Base-by-base conservation (phyloP, 2,797 vertebrate species). In the Takifugu rubripes region DNA sequence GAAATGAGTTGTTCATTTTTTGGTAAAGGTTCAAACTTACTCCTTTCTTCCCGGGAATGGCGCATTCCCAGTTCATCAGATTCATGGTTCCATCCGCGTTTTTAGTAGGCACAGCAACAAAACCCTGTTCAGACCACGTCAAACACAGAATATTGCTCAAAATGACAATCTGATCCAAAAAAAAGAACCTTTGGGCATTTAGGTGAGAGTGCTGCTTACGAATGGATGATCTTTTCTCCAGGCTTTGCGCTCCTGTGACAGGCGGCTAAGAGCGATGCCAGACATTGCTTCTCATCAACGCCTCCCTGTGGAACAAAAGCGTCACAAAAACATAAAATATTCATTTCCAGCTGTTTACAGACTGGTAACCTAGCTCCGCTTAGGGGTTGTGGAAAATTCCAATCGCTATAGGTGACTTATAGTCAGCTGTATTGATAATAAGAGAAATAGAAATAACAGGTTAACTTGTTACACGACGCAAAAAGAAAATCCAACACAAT, bases 1-100 rank as follows among this genome's bases (percentile, higher is more conserved):
- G 31, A 33, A 9, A 33, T 10, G 31, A 33, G 31, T 10, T 10
- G 7, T 33, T 33, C 10, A 33, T 2, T 10, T 21, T 29, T 33
- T 33, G 36, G 9, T 10, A 40, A 14, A 40, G 36, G 12, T 40
- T 10, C 9, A 25, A 9, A 84, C 89, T 74, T 72, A 92, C 90
- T 75, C 89, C 90, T 75, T 92, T 92, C 71, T 92, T 92, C 14
- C 90, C 90, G 5, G 90, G 90, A 47, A 92, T 91, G 67, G 90
- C 90, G 68, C 90, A 92, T 62, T 92, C 90, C 90, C 90, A 92
- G 72, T 92, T 92, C 90, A 92, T 92, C 69, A 92, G 82, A 58
- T 92, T 92, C 88, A 92, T 87, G 56, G 90, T 92, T 25, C 89
- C 89, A 83, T 92, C 90, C 1, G 90, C 86, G 66, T 92, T 92